These are phyloP conservation scores for Metacarcinus magister DNA, from an alignment of 2,888 invertebrate species.

Conservation along the genomic window DNA sequence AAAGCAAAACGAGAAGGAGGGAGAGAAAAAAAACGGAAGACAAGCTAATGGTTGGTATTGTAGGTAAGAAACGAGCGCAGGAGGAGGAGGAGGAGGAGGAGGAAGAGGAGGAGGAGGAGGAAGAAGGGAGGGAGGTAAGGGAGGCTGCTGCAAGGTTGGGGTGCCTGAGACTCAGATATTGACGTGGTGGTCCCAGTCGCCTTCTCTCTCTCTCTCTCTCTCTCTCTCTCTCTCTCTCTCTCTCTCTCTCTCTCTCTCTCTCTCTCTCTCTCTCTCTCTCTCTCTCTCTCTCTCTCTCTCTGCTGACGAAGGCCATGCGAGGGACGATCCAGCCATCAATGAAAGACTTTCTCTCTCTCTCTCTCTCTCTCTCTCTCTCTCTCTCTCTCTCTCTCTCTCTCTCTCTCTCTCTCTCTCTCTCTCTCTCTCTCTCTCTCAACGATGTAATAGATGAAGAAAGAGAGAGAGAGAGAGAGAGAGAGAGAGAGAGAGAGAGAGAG, in stretches of 20 bases:
- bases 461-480: not conserved
- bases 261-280: constrained; percentile 15
- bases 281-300: too few relatives aligned
- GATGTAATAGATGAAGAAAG: too few relatives aligned
- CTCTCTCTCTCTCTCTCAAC: too few relatives aligned
- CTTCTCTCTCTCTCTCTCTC: constrained; percentile 4
- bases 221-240: constrained; percentile 36
- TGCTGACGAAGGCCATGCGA: too few relatives aligned
- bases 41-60: not conserved
- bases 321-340: too few relatives aligned
- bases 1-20: too few relatives aligned
- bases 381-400: too few relatives aligned
- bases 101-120: constrained; percentile 47
- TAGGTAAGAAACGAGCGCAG: not conserved
- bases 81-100: not conserved
- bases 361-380: too few relatives aligned
- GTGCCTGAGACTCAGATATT: not conserved
- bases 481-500: constrained; percentile 26
- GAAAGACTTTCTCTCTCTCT: too few relatives aligned
- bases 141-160: not conserved
- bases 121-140: not conserved
- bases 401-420: too few relatives aligned
- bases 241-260: constrained; percentile 30
- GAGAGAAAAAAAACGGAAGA: not conserved
- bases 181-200: not conserved